Conservation (phyloP, 2,113 vertebrate species). For the Ceuthmochares aereus region DNA sequence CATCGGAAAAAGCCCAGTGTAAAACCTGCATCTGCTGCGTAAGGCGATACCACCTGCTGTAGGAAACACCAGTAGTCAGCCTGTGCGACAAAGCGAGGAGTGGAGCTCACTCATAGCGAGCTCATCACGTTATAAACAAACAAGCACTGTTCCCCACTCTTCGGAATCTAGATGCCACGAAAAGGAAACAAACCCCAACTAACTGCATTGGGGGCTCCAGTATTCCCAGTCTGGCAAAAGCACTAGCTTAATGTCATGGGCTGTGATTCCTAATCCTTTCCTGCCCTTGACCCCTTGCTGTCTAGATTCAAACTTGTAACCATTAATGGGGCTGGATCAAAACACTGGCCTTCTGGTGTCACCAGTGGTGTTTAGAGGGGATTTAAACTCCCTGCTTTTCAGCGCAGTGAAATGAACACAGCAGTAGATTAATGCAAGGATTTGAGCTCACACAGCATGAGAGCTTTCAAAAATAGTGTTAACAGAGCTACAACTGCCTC, state of each 20-base stretch:
- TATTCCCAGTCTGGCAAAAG: conserved; percentile 73
- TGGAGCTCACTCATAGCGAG: not conserved
- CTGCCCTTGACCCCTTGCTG: conserved; percentile 79
- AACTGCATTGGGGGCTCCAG: conserved; percentile 4
- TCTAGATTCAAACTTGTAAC: conserved; percentile 82
- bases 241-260: conserved; percentile 69
- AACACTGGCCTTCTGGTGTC: conserved; percentile 78
- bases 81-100: not conserved
- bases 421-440: conserved; percentile 83
- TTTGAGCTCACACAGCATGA: conserved; percentile 82
- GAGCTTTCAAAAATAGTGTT: conserved; percentile 80
- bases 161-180: conserved; percentile 50
- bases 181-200: conserved; percentile 42
- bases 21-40: not conserved
- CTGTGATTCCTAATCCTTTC: conserved; percentile 82
- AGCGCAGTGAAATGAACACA: conserved; percentile 79
- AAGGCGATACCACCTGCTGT: not conserved
- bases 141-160: not conserved
- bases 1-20: not conserved
- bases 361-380: conserved; percentile 77
- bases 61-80: conserved; percentile 7
- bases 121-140: conserved; percentile 27
- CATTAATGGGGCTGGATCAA: conserved; percentile 78
- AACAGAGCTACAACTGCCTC: conserved; percentile 76
- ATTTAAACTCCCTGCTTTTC: conserved; percentile 82